Percentiles rank a stretch among this genome's conserved stretches.
These are phyloP conservation scores for Temnothorax curvispinosus DNA, from an alignment of 1,140 invertebrate genomes.

Conservation along the genomic window DNA sequence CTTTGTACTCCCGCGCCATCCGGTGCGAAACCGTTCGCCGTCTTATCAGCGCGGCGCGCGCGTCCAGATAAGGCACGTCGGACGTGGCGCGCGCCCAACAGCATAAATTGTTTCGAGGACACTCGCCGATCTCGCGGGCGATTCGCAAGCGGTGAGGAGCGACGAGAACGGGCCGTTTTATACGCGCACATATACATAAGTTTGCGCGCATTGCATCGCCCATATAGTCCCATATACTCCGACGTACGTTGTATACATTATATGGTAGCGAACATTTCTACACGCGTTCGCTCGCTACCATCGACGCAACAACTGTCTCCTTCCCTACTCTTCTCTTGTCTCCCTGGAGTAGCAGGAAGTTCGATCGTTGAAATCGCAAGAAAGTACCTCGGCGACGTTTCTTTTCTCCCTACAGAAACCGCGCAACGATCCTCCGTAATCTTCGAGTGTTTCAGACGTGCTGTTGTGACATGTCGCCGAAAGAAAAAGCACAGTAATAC, in stretches of 20 bases:
- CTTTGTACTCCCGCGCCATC: conserved; percentile 66
- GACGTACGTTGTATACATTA: neutral
- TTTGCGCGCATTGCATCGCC: neutral
- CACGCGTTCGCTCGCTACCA: neutral
- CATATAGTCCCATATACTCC: neutral
- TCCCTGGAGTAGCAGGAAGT: conserved; percentile 1
- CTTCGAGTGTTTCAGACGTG: too few relatives aligned
- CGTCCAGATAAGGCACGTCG: conserved; percentile 82
- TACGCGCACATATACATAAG: neutral
- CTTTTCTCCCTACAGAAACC: neutral
- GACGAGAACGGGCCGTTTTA: conserved; percentile 28
- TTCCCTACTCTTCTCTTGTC: conserved; percentile 7
- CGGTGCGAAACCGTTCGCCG: conserved; percentile 69
- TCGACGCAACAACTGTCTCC: conserved; percentile 18
- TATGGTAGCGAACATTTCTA: neutral
- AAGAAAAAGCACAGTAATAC: neutral
- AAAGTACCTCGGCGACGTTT: neutral
- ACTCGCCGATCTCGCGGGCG: conserved; percentile 74
- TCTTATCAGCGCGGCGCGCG: conserved; percentile 78
- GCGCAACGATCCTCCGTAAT: too few relatives aligned
- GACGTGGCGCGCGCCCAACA: conserved; percentile 76
- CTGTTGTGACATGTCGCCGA: neutral
- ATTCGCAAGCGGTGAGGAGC: conserved; percentile 64
- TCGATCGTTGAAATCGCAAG: conserved; percentile 29
- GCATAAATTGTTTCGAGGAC: conserved; percentile 83